Evolutionary conservation across 1,140 invertebrate genomes (phyloP).

Genomic region (Trinorchestia longiramus): DNA sequence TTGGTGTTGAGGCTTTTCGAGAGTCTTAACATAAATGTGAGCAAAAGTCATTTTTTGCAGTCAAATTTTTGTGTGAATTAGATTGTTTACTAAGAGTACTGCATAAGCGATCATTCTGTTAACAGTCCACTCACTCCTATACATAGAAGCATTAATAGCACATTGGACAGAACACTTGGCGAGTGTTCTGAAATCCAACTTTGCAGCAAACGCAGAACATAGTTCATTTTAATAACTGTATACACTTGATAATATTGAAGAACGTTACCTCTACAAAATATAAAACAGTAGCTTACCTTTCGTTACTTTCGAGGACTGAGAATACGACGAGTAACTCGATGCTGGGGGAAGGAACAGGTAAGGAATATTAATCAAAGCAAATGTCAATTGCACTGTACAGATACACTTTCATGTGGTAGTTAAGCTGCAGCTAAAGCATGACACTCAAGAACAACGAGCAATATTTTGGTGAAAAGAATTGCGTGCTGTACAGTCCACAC

Average conservation of each 20-base stretch:
- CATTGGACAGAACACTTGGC: background rate
- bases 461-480: background rate
- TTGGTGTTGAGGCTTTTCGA: background rate
- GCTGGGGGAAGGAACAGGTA: background rate
- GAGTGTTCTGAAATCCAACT: too few species aligned
- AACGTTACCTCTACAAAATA: background rate
- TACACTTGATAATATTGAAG: background rate
- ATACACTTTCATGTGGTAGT: background rate
- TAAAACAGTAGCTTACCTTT: background rate
- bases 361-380: background rate
- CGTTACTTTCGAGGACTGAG: background rate
- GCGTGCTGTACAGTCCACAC: too few species aligned
- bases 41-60: background rate
- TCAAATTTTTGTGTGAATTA: background rate
- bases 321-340: constrained; percentile 13
- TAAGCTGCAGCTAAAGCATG: background rate
- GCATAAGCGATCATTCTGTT: background rate
- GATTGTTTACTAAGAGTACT: background rate
- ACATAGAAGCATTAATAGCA: background rate
- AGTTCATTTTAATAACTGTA: too few species aligned
- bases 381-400: background rate
- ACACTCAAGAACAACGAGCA: background rate
- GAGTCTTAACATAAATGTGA: background rate
- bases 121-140: background rate
- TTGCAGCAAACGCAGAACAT: too few species aligned